Conservation (phyloP, 2,113 vertebrate genomes). For the Fulica atra region DNA sequence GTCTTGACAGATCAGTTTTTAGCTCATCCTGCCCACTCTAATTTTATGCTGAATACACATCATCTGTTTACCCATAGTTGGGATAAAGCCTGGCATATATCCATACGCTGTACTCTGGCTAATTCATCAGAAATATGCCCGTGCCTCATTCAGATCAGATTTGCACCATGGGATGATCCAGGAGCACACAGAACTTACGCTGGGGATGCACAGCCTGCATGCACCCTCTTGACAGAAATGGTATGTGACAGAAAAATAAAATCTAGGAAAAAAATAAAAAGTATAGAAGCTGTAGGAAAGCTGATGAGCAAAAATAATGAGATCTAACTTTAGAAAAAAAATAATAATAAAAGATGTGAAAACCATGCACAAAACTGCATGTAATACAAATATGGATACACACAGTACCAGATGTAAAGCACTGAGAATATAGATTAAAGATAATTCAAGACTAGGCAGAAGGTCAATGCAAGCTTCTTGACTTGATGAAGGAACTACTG, state of each 20-base stretch:
- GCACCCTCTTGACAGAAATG: neutral
- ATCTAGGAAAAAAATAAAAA: neutral
- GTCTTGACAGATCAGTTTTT: constrained; percentile 71
- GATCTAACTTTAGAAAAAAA: neutral
- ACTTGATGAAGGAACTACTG: neutral
- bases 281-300: neutral
- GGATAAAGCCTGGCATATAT: constrained; percentile 56
- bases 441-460: neutral
- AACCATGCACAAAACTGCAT: rapidly evolving
- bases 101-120: constrained; percentile 11
- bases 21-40: constrained; percentile 64
- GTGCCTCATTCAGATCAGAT: neutral
- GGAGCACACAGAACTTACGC: neutral
- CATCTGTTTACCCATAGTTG: constrained; percentile 53
- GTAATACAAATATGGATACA: neutral
- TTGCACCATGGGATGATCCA: neutral
- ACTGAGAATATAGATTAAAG: neutral
- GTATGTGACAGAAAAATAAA: neutral
- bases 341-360: neutral
- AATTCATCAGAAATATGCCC: constrained; percentile 12
- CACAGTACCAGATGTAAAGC: neutral
- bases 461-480: neutral
- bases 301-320: neutral
- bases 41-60: constrained; percentile 58
- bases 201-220: rapidly evolving